These are phyloP conservation scores for Chauna torquata DNA, from an alignment of 2,113 vertebrate genomes.

Conservation along the genomic window DNA sequence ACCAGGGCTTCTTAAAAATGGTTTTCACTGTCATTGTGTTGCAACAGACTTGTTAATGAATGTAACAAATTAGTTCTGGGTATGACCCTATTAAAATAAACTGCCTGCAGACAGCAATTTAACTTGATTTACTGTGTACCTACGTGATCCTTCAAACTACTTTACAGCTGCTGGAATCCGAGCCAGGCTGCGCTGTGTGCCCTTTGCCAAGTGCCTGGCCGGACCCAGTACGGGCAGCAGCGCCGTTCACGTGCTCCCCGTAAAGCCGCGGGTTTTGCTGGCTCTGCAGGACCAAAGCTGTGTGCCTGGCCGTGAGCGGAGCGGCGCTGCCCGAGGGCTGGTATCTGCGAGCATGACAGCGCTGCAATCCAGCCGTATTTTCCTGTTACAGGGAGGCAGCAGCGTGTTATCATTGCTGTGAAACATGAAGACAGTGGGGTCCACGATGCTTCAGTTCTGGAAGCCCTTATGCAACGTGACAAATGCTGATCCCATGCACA, in stretches of 20 bases:
- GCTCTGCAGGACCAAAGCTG: background rate
- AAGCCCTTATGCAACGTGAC: accelerated
- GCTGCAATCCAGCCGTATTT: accelerated
- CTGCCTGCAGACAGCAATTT: background rate
- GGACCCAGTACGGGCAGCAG: background rate
- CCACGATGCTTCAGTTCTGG: accelerated
- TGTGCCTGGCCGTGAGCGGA: accelerated
- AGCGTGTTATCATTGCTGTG: accelerated
- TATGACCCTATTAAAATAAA: background rate
- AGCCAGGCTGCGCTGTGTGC: background rate
- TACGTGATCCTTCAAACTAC: background rate
- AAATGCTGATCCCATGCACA: background rate
- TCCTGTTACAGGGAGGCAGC: background rate
- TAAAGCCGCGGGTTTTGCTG: background rate
- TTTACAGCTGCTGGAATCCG: background rate
- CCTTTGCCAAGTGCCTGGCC: accelerated
- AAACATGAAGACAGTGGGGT: accelerated
- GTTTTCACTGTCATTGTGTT: background rate
- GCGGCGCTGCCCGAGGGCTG: background rate
- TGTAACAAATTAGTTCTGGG: background rate
- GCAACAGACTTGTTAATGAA: background rate
- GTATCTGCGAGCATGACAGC: background rate
- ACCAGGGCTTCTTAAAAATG: background rate
- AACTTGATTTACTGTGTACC: background rate
- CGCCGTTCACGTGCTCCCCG: background rate